Evolutionary conservation across 2,888 invertebrate genomes (phyloP).

Genomic region (Petrolisthes cinctipes): DNA sequence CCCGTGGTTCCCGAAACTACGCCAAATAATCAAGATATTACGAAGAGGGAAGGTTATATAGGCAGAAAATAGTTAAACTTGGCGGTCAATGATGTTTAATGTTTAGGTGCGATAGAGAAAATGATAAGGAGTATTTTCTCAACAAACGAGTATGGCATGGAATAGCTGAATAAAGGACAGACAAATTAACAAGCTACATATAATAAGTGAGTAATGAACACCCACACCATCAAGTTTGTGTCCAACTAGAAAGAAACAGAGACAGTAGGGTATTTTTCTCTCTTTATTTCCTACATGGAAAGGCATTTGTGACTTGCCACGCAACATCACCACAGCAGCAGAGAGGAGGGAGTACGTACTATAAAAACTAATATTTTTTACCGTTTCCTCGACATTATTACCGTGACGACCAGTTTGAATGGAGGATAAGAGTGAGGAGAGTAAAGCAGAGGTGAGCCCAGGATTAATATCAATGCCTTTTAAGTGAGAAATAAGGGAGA

Average conservation of each 20-base stretch:
- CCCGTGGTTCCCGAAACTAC: background rate
- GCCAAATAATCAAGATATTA: background rate
- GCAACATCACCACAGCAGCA: slow-evolving; percentile 20
- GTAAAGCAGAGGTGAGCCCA: slow-evolving; percentile 10
- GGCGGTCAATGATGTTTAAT: slow-evolving; percentile 2
- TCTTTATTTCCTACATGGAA: background rate
- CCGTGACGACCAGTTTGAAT: background rate
- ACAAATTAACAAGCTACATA: background rate
- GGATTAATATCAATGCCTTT: background rate
- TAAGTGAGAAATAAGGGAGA: background rate
- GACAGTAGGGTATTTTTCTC: background rate
- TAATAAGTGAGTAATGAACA: background rate
- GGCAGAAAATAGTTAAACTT: background rate
- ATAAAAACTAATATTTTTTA: background rate
- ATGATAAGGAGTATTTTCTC: background rate
- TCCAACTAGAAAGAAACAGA: no score
- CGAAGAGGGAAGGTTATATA: background rate
- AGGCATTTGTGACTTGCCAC: slow-evolving; percentile 27
- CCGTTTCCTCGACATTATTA: background rate
- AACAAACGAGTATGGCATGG: no score
- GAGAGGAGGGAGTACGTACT: background rate
- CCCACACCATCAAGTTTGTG: background rate
- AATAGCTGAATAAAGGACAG: no score
- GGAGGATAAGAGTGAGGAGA: slow-evolving; percentile 20
- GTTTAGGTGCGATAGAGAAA: slow-evolving; percentile 18